Conservation (phyloP, 2,888 invertebrate genomes). For the Drosophila sordidapex region DNA sequence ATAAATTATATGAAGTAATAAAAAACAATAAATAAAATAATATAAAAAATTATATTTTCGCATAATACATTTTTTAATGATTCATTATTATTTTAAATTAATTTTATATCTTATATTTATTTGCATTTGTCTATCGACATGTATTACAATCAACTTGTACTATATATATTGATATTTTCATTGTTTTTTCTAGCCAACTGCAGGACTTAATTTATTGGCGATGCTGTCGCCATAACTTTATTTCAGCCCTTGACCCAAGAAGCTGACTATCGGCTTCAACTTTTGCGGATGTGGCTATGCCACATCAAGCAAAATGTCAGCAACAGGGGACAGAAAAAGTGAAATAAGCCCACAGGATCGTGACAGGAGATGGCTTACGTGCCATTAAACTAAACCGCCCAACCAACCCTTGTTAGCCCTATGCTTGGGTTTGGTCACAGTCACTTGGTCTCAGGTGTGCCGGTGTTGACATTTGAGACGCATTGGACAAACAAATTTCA, state of each 20-base stretch:
- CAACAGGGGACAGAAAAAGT: slow-evolving; percentile 9
- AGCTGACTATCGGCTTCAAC: not conserved
- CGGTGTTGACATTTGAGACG: slow-evolving; percentile 14
- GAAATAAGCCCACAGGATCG: slow-evolving; percentile 29
- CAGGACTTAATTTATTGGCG: slow-evolving; percentile 6
- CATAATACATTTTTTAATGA: too few species aligned
- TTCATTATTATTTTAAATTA: not conserved
- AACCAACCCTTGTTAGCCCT: slow-evolving; percentile 24
- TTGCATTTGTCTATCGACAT: not conserved
- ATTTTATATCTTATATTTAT: not conserved
- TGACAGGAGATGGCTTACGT: slow-evolving; percentile 25
- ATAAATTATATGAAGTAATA: not conserved
- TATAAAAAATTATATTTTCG: not conserved
- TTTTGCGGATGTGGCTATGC: not conserved
- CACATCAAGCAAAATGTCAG: slow-evolving; percentile 23
- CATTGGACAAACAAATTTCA: slow-evolving; percentile 23
- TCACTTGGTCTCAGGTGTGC: slow-evolving; percentile 29
- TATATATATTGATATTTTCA: not conserved
- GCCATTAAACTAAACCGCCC: slow-evolving; percentile 47
- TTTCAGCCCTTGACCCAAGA: slow-evolving; percentile 6
- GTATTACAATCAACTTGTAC: not conserved
- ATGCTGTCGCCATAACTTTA: not conserved
- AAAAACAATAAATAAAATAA: not conserved
- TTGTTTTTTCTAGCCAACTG: not conserved
- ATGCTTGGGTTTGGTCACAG: not conserved